Conservation (phyloP, 2,113 vertebrate genomes). For the Petrocephalus microphthalmus region DNA sequence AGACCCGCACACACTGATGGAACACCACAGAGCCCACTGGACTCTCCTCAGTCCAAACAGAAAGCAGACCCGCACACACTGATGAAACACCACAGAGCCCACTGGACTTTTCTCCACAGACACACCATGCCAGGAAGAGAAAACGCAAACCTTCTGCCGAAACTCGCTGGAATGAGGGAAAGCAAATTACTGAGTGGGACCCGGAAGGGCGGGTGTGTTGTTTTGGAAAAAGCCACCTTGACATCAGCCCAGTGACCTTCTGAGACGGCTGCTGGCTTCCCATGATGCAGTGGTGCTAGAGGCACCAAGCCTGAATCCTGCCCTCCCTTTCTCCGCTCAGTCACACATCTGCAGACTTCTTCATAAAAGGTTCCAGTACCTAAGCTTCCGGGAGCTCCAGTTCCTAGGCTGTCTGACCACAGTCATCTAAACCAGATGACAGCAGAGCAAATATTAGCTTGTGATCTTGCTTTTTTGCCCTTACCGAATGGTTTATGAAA, state of each 20-base stretch:
- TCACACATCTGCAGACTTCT: background rate
- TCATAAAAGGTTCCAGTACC: background rate
- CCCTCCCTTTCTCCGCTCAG: background rate
- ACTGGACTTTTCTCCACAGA: background rate
- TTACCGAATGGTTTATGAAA: background rate
- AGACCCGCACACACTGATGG: background rate
- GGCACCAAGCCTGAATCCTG: background rate
- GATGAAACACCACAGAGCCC: background rate
- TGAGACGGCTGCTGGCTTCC: background rate
- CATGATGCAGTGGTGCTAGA: background rate
- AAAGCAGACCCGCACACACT: background rate
- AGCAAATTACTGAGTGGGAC: background rate
- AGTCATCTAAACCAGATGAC: constrained; percentile 46
- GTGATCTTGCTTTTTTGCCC: background rate
- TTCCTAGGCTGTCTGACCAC: background rate
- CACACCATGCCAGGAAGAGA: background rate
- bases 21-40: background rate
- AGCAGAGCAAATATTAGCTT: constrained; percentile 31
- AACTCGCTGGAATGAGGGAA: background rate
- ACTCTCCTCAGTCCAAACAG: background rate
- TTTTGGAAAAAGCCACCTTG: background rate
- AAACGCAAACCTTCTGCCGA: background rate
- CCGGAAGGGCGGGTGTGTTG: background rate
- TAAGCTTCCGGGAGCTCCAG: background rate
- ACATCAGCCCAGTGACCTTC: background rate